A percentile compares a stretch with the other conserved stretches of the same genome.
Evolutionary conservation across 1,140 invertebrate genomes (phyloP).

Genomic region (Chrysoperla carnea): DNA sequence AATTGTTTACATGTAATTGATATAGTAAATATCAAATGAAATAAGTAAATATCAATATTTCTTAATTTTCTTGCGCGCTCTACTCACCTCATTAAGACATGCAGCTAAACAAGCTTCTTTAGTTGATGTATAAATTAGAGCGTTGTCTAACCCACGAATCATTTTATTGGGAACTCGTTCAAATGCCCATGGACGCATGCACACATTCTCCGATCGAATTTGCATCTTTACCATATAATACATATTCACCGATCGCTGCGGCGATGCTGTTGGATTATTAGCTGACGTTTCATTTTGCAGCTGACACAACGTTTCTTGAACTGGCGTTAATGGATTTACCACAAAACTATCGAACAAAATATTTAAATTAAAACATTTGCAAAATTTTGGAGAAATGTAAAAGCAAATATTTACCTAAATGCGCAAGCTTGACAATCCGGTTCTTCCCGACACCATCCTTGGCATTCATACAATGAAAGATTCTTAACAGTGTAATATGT

Average conservation of each 20-base stretch:
- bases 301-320: conserved; percentile 82
- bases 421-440: conserved; percentile 77
- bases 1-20: too few relatives aligned
- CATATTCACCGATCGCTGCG: conserved; percentile 71
- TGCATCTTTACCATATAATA: conserved; percentile 92
- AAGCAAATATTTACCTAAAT: conserved; percentile 38
- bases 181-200: conserved; percentile 79
- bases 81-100: conserved; percentile 70
- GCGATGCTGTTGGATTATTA: conserved; percentile 64
- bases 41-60: too few relatives aligned
- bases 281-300: conserved; percentile 84
- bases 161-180: conserved; percentile 85
- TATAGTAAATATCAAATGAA: too few relatives aligned
- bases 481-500: conserved; percentile 87
- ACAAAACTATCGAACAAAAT: conserved; percentile 48
- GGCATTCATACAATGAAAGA: conserved; percentile 81
- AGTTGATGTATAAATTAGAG: conserved; percentile 80
- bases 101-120: conserved; percentile 85
- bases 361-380: not conserved
- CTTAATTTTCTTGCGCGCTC: too few relatives aligned
- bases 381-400: not conserved
- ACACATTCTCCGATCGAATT: conserved; percentile 79
- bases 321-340: conserved; percentile 74
- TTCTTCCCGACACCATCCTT: conserved; percentile 86
- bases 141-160: conserved; percentile 75